These are phyloP conservation scores for Pterois miles DNA, from an alignment of 2,797 vertebrate species.

Conservation along the genomic window DNA sequence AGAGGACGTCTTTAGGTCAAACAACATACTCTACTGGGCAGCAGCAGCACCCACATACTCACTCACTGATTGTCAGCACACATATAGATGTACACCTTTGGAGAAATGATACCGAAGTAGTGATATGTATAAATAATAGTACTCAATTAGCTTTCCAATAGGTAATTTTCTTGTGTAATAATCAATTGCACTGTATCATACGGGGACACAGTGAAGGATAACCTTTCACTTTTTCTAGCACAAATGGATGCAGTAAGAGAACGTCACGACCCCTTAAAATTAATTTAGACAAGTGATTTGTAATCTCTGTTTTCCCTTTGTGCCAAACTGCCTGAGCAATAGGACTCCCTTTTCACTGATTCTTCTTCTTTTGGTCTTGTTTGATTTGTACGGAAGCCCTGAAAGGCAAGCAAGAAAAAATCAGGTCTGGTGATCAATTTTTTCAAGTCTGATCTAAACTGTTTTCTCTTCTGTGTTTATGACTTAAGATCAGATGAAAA, in stretches of 20 bases:
- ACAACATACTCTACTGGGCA: conserved; percentile 27
- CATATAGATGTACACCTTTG: conserved; percentile 59
- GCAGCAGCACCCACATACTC: conserved; percentile 9
- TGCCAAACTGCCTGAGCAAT: conserved; percentile 5
- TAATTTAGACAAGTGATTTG: not conserved
- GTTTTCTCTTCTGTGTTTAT: too few species aligned
- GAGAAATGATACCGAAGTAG: conserved; percentile 49
- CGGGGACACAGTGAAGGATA: not conserved
- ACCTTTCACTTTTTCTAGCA: not conserved
- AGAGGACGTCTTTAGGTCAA: conserved; percentile 53
- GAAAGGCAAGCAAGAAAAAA: too few species aligned
- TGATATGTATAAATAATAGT: conserved; percentile 48
- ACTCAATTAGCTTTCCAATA: not conserved
- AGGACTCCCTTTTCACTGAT: not conserved
- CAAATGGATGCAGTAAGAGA: conserved; percentile 1
- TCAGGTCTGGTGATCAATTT: too few species aligned
- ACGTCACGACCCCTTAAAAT: conserved; percentile 54
- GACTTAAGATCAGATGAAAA: too few species aligned
- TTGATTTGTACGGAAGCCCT: conserved; percentile 27
- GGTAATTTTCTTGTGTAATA: not conserved
- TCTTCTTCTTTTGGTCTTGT: conserved; percentile 29
- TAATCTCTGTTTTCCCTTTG: conserved; percentile 17
- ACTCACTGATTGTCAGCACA: conserved; percentile 78
- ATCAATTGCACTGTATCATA: not conserved
- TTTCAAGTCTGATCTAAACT: too few species aligned